A percentile compares a stretch with the other conserved stretches of the same genome.
These are phyloP conservation scores for Oriolus oriolus DNA, from an alignment of 2,113 vertebrate species.

Conservation along the genomic window DNA sequence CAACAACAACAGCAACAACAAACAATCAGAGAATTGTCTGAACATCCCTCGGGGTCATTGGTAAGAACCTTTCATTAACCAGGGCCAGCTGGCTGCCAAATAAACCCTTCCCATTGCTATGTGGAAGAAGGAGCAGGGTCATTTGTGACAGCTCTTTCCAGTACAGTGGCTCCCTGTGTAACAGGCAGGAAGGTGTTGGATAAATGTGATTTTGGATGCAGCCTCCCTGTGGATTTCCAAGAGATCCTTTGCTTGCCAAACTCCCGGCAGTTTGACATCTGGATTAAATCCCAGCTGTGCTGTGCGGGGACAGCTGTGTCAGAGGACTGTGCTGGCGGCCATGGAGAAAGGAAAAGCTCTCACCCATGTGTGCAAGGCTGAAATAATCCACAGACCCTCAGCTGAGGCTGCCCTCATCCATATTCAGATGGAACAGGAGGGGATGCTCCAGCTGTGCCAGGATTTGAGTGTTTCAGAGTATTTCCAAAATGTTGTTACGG, in stretches of 20 bases:
- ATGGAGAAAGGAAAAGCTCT: not conserved
- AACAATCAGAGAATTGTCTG: not conserved
- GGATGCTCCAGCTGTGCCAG: not conserved
- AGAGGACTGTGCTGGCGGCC: not conserved
- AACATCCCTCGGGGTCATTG: not conserved
- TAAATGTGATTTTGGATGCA: not conserved
- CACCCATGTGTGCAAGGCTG: not conserved
- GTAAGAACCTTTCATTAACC: not conserved
- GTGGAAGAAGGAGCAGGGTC: not conserved
- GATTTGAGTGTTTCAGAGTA: not conserved
- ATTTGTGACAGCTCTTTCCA: not conserved
- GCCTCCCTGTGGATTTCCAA: not conserved
- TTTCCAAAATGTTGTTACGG: not conserved
- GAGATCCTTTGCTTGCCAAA: not conserved
- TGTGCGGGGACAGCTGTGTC: not conserved
- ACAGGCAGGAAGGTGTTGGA: not conserved
- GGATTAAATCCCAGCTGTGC: not conserved
- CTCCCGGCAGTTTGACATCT: not conserved
- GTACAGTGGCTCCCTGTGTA: not conserved
- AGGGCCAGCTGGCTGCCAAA: not conserved
- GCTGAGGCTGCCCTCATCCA: not conserved
- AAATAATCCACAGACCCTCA: not conserved
- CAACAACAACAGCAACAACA: not conserved
- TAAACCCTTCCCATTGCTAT: not conserved
- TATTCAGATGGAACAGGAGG: not conserved